phyloP scores from a whole-genome alignment of 2,888 invertebrate genomes.

The Panzeria rudis region DNA sequence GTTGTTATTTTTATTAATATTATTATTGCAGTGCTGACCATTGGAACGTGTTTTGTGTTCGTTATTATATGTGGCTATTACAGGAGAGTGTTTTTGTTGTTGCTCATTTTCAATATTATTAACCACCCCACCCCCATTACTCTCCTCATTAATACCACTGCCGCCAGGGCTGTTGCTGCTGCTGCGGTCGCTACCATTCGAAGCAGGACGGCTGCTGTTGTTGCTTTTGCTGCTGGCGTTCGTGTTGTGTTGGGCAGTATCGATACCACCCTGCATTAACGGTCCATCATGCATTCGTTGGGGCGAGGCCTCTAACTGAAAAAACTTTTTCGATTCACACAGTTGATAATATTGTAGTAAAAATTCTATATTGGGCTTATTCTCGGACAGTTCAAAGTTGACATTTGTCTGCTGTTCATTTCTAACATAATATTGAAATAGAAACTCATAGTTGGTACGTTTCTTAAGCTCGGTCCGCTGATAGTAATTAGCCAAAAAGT shows the following conservation, averaged over 20 bases:
- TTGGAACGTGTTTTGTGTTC: conserved; percentile 37
- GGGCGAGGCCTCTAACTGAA: conserved; percentile 84
- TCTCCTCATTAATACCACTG: conserved; percentile 62
- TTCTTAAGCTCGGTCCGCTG: conserved; percentile 82
- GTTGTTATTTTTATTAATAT: conserved; percentile 61
- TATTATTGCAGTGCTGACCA: conserved; percentile 59
- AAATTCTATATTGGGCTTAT: conserved; percentile 81
- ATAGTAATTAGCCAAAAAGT: conserved; percentile 82
- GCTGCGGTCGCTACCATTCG: conserved; percentile 59
- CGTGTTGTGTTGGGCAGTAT: conserved; percentile 45
- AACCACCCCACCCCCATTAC: conserved; percentile 74
- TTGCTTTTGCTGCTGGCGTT: conserved; percentile 51
- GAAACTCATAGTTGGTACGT: conserved; percentile 82
- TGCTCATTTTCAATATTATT: conserved; percentile 55
- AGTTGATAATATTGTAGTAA: conserved; percentile 83
- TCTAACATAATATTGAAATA: conserved; percentile 82
- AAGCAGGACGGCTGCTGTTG: conserved; percentile 56
- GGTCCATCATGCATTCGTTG: conserved; percentile 81
- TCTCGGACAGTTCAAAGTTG: conserved; percentile 72
- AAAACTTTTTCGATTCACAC: conserved; percentile 84
- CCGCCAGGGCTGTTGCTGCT: conserved; percentile 51
- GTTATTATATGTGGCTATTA: neutral
- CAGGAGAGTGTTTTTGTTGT: conserved; percentile 44
- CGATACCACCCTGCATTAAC: conserved; percentile 73
- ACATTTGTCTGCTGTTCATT: conserved; percentile 77